These are phyloP conservation scores for Zaprionus vittiger DNA, from an alignment of 1,140 invertebrate species.

Conservation along the genomic window DNA sequence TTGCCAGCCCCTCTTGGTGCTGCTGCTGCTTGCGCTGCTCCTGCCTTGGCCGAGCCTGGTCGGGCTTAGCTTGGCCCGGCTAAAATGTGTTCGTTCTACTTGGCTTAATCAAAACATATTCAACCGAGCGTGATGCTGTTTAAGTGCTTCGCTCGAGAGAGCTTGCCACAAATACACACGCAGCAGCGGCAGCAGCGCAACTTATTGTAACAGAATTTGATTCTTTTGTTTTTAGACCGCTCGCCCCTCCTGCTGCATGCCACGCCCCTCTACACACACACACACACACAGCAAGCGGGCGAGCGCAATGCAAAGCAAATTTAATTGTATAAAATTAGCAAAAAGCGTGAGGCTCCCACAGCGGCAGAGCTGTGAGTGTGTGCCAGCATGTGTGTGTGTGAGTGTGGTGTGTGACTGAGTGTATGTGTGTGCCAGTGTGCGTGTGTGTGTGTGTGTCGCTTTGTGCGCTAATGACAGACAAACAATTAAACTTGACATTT, in stretches of 20 bases:
- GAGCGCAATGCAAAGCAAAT: slow-evolving; percentile 64
- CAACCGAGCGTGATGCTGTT: slow-evolving; percentile 78
- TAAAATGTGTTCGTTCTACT: slow-evolving; percentile 81
- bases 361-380: background rate
- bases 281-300: background rate
- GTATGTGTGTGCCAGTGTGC: slow-evolving; percentile 25
- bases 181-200: slow-evolving; percentile 39
- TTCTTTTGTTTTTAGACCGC: slow-evolving; percentile 63
- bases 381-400: slow-evolving; percentile 2
- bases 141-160: slow-evolving; percentile 81
- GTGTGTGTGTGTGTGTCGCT: slow-evolving; percentile 20
- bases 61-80: slow-evolving; percentile 31
- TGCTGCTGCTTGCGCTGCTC: background rate
- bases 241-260: background rate
- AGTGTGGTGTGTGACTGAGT: slow-evolving; percentile 24
- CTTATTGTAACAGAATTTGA: slow-evolving; percentile 81
- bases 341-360: slow-evolving; percentile 39
- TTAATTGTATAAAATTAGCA: slow-evolving; percentile 77
- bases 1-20: background rate
- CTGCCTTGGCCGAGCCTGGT: background rate
- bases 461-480: slow-evolving; percentile 73
- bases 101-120: slow-evolving; percentile 82
- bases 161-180: slow-evolving; percentile 72
- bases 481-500: slow-evolving; percentile 81
- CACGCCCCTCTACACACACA: slow-evolving; percentile 12